A percentile compares a stretch with the other conserved stretches of the same genome.
These are phyloP conservation scores for Synanthedon andrenaeformis DNA, from an alignment of 2,888 invertebrate genomes.

Conservation along the genomic window DNA sequence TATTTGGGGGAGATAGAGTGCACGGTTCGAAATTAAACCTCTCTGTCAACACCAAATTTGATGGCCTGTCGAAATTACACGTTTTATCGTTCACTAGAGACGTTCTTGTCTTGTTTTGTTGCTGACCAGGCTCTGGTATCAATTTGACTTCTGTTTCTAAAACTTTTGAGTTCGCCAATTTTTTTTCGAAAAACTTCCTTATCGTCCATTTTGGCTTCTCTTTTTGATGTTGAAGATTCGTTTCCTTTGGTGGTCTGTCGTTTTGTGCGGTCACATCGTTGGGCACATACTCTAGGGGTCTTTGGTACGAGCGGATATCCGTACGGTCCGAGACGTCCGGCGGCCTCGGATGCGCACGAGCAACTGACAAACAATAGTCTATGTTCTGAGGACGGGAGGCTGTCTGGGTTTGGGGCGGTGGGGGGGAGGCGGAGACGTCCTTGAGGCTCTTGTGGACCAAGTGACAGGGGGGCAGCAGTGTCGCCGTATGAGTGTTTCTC, in stretches of 20 bases:
- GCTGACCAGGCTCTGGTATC: conserved; percentile 31
- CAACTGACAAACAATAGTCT: conserved; percentile 46
- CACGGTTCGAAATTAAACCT: conserved; percentile 50
- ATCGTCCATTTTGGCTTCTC: conserved; percentile 57
- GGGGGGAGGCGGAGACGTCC: conserved; percentile 43
- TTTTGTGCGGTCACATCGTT: conserved; percentile 74
- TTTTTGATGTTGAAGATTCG: conserved; percentile 50
- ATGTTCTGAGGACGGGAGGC: conserved; percentile 19
- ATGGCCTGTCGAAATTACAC: conserved; percentile 37
- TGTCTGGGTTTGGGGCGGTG: conserved; percentile 10
- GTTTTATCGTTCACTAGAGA: conserved; percentile 44
- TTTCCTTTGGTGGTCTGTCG: conserved; percentile 49
- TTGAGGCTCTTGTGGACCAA: conserved; percentile 75
- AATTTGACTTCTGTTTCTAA: conserved; percentile 71
- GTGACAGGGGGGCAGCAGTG: conserved; percentile 59
- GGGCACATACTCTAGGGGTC: conserved; percentile 75
- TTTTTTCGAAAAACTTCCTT: conserved; percentile 50
- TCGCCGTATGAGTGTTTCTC: conserved; percentile 72
- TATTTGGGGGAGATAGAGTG: conserved; percentile 57
- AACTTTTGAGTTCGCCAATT: conserved; percentile 28
- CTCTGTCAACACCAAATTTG: conserved; percentile 37
- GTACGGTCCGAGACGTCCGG: conserved; percentile 36
- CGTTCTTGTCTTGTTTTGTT: conserved; percentile 30
- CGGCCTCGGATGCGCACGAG: conserved; percentile 25
- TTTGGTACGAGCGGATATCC: conserved; percentile 50